A percentile compares a stretch with the other conserved stretches of the same genome.
Evolutionary conservation across 2,888 invertebrate species (phyloP).

Genomic region (Iselma pallidipennis): DNA sequence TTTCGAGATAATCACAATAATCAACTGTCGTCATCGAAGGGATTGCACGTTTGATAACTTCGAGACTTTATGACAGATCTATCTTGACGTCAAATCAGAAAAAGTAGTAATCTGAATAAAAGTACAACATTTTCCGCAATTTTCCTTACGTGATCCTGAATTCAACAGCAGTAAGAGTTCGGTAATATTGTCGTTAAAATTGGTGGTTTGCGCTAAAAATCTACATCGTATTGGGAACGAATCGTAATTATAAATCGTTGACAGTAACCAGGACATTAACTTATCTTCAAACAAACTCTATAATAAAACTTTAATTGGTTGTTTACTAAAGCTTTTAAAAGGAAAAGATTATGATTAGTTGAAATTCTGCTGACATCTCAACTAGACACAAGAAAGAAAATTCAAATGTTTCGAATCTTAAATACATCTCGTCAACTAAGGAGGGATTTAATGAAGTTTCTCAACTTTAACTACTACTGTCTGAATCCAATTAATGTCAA

Average conservation of each 20-base stretch:
- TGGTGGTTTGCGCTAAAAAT: too few species aligned
- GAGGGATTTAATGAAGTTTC: background rate
- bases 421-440: background rate
- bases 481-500: background rate
- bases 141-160: background rate
- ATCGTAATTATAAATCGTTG: conserved; percentile 18
- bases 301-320: conserved; percentile 25
- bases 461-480: background rate
- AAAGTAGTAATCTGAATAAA: too few species aligned
- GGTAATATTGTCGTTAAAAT: too few species aligned
- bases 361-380: conserved; percentile 20
- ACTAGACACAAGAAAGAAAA: conserved; percentile 4
- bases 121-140: too few species aligned
- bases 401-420: background rate
- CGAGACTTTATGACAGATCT: too few species aligned
- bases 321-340: conserved; percentile 22
- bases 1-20: too few species aligned
- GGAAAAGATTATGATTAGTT: conserved; percentile 18
- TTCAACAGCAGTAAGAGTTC: background rate
- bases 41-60: too few species aligned
- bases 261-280: conserved; percentile 13
- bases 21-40: too few species aligned
- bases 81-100: too few species aligned
- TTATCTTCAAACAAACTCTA: conserved; percentile 1
- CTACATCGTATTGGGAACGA: too few species aligned